phyloP scores from a whole-genome alignment of 2,888 invertebrate species.

The Chymomyza amoena region DNA sequence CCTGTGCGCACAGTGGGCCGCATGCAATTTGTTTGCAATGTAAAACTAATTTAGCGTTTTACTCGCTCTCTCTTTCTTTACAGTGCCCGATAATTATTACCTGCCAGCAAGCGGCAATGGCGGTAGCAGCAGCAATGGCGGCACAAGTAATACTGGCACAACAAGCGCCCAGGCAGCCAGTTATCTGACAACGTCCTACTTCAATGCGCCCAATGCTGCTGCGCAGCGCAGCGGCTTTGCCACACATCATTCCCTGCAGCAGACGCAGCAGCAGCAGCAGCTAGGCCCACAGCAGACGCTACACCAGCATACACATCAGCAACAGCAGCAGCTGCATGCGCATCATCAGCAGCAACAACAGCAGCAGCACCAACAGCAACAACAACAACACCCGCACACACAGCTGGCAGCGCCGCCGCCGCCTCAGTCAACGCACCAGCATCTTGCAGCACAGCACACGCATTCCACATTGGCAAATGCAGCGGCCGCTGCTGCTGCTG shows the following conservation, averaged over 20 bases:
- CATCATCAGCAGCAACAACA: slow-evolving; percentile 29
- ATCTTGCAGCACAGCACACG: slow-evolving; percentile 56
- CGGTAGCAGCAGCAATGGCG: slow-evolving; percentile 47
- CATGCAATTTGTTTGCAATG: neutral
- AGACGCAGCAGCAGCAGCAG: slow-evolving; percentile 72
- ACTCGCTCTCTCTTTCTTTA: slow-evolving; percentile 37
- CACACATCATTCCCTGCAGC: slow-evolving; percentile 78
- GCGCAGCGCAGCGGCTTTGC: slow-evolving; percentile 67
- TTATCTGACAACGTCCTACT: slow-evolving; percentile 75
- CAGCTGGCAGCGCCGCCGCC: slow-evolving; percentile 38
- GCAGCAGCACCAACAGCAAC: slow-evolving; percentile 31
- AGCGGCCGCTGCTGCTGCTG: slow-evolving; percentile 42
- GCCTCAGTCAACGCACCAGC: slow-evolving; percentile 39
- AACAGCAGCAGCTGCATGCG: slow-evolving; percentile 30
- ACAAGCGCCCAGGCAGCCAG: slow-evolving; percentile 45
- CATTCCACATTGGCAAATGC: slow-evolving; percentile 64
- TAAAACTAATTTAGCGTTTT: neutral
- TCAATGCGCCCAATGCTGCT: slow-evolving; percentile 78
- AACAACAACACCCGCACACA: slow-evolving; percentile 49
- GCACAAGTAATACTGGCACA: slow-evolving; percentile 43
- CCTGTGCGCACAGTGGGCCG: slow-evolving; percentile 50
- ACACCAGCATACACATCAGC: slow-evolving; percentile 38
- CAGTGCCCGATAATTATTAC: slow-evolving; percentile 83
- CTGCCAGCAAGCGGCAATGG: slow-evolving; percentile 66
- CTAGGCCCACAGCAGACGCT: slow-evolving; percentile 72